Evolutionary conservation across 2,113 vertebrate species (phyloP).

Genomic region (Oreotrochilus melanogaster): DNA sequence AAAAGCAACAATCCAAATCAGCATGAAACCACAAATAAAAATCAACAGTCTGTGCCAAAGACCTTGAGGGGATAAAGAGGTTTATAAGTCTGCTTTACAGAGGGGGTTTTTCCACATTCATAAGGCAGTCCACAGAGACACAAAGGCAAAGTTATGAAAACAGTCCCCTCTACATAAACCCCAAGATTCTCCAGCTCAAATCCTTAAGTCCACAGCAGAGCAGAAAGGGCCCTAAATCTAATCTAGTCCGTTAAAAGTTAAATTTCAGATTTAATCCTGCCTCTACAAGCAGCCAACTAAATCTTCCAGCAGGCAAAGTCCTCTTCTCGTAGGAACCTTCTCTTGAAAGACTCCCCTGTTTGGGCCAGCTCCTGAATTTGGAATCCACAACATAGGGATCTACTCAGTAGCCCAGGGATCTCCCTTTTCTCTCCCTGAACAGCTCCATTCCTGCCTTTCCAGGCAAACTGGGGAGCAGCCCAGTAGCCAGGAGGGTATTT

Average conservation of each 20-base stretch:
- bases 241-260: neutral
- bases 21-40: constrained; percentile 68
- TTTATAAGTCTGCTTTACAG: constrained; percentile 24
- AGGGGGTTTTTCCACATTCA: constrained; percentile 33
- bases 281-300: neutral
- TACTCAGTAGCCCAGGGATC: neutral
- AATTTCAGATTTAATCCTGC: constrained; percentile 14
- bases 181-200: neutral
- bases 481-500: neutral
- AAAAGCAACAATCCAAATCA: constrained; percentile 46
- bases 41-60: constrained; percentile 42
- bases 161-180: neutral
- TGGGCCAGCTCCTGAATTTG: neutral
- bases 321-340: neutral
- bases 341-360: neutral
- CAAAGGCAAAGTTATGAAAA: neutral
- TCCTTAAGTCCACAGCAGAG: neutral
- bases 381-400: neutral
- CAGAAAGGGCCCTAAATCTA: neutral
- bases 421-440: neutral
- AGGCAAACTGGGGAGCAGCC: neutral
- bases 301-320: neutral
- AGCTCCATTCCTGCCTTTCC: neutral
- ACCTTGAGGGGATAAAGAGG: neutral
- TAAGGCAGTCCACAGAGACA: neutral